Percentiles rank a stretch among this genome's conserved stretches.
phyloP scores from a whole-genome alignment of 2,113 vertebrate genomes.

The Lepisosteus oculatus region DNA sequence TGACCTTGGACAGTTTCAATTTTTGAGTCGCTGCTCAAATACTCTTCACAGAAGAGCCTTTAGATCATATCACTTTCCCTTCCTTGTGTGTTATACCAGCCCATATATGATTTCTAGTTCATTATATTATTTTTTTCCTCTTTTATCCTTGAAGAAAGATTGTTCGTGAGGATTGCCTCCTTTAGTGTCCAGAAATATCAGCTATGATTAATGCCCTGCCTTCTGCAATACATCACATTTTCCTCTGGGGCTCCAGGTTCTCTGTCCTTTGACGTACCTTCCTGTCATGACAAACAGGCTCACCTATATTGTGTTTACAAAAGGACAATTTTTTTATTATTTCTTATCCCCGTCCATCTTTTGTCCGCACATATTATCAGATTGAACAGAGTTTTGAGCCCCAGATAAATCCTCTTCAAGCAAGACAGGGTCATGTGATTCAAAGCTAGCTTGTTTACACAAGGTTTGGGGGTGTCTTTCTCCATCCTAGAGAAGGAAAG shows the following conservation, averaged over 20 bases:
- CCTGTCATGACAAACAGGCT: conserved; percentile 63
- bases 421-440: conserved; percentile 23
- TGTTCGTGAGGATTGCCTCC: conserved; percentile 60
- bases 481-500: neutral
- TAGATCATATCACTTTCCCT: conserved; percentile 31
- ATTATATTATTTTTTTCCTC: conserved; percentile 44
- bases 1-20: conserved; percentile 31
- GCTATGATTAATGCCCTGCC: conserved; percentile 65
- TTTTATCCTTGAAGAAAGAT: conserved; percentile 68
- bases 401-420: conserved; percentile 45
- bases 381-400: conserved; percentile 41
- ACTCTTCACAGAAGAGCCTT: conserved; percentile 23
- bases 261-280: conserved; percentile 58
- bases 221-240: conserved; percentile 60
- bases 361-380: conserved; percentile 46
- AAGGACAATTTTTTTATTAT: conserved; percentile 44
- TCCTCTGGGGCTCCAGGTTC: conserved; percentile 43
- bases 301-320: conserved; percentile 67
- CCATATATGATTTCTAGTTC: conserved; percentile 47
- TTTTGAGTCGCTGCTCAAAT: conserved; percentile 29
- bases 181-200: conserved; percentile 70
- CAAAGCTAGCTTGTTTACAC: conserved; percentile 21
- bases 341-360: conserved; percentile 45
- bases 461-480: conserved; percentile 1
- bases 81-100: conserved; percentile 26